Conservation (phyloP, 2,888 invertebrate species). For the Agriopis aurantiaria region DNA sequence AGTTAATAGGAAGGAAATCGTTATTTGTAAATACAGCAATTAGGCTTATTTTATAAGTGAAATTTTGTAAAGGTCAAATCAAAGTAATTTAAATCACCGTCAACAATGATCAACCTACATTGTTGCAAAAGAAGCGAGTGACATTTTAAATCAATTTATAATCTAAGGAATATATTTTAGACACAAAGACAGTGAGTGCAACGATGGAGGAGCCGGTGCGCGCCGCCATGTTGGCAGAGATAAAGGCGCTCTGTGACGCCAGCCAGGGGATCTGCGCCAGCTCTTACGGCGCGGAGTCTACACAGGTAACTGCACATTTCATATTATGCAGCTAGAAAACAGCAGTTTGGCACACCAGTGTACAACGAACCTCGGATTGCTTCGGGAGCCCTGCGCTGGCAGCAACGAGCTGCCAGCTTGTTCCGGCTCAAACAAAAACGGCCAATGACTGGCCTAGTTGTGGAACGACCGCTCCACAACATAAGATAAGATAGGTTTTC, state of each 20-base stretch:
- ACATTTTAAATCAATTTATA: background rate
- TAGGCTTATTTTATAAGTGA: too few relatives aligned
- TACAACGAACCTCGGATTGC: too few relatives aligned
- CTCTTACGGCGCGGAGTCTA: slow-evolving; percentile 35
- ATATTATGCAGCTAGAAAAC: background rate
- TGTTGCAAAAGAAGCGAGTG: background rate
- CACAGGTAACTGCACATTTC: slow-evolving; percentile 35
- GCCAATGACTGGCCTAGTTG: too few relatives aligned
- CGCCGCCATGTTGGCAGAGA: slow-evolving; percentile 48
- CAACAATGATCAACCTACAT: background rate
- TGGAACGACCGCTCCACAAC: too few relatives aligned
- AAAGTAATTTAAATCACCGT: background rate
- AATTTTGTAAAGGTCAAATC: too few relatives aligned
- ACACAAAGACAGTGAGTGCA: slow-evolving; percentile 48
- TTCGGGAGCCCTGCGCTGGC: too few relatives aligned
- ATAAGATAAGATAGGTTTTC: too few relatives aligned
- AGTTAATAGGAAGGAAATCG: too few relatives aligned
- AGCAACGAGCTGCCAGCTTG: too few relatives aligned
- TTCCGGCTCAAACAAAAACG: too few relatives aligned
- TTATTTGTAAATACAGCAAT: too few relatives aligned
- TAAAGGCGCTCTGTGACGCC: slow-evolving; percentile 53
- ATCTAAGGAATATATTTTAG: slow-evolving; percentile 39
- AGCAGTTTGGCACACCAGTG: too few relatives aligned
- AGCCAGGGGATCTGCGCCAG: slow-evolving; percentile 46
- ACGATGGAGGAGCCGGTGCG: slow-evolving; percentile 46